Evolutionary conservation across 2,797 vertebrate species (phyloP).

Genomic region (Siniperca obscura): DNA sequence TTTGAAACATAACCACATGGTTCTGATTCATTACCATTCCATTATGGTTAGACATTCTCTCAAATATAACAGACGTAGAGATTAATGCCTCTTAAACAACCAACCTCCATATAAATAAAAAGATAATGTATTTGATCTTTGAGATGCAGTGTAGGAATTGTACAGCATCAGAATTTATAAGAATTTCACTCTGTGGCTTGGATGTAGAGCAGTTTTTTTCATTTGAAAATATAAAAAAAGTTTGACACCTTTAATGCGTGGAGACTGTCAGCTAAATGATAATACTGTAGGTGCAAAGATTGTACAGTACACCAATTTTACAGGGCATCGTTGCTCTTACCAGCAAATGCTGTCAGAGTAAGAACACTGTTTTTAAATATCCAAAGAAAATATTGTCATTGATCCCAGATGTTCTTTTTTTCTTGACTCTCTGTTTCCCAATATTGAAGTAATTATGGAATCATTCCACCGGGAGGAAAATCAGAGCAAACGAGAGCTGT

Average conservation of each 20-base stretch:
- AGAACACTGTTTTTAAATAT: constrained; percentile 58
- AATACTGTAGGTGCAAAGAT: not conserved
- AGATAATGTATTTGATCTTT: not conserved
- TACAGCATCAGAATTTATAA: not conserved
- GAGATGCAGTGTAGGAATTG: not conserved
- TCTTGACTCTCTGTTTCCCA: constrained; percentile 40
- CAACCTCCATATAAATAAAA: not conserved
- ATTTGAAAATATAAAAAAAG: not conserved
- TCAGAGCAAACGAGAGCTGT: constrained; percentile 71
- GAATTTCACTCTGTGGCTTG: not conserved
- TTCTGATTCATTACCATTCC: constrained; percentile 29
- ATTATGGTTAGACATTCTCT: not conserved
- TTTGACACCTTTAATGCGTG: not conserved
- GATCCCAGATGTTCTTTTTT: constrained; percentile 63
- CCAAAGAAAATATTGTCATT: constrained; percentile 65
- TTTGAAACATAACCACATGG: constrained; percentile 26
- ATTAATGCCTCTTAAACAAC: not conserved
- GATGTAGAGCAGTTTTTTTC: not conserved
- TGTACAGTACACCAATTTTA: constrained; percentile 1
- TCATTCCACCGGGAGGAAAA: constrained; percentile 66
- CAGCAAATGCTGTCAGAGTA: constrained; percentile 32
- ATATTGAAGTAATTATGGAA: constrained; percentile 75
- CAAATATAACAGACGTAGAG: not conserved
- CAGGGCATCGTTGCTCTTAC: constrained; percentile 31
- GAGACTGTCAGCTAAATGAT: not conserved